Conservation (phyloP, 2,888 invertebrate species). For the Thyatira batis region DNA sequence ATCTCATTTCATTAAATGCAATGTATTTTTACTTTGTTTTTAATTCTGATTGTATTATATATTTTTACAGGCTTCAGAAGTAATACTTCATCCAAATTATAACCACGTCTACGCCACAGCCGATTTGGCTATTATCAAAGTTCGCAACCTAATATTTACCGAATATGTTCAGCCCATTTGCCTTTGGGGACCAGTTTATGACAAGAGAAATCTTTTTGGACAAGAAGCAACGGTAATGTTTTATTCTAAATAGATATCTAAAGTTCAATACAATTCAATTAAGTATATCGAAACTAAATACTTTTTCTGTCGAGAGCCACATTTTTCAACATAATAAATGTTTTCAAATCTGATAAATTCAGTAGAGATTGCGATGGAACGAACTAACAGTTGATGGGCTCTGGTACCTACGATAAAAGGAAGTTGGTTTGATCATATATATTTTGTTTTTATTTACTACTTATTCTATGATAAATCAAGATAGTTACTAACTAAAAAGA, state of each 20-base stretch:
- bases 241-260: not conserved
- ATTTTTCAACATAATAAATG: too few relatives aligned
- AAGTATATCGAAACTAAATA: too few relatives aligned
- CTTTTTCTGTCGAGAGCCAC: not conserved
- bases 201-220: conserved; percentile 57
- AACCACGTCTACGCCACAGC: conserved; percentile 48
- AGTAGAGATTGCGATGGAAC: too few relatives aligned
- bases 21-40: not conserved
- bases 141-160: conserved; percentile 53
- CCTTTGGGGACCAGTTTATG: conserved; percentile 70
- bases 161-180: conserved; percentile 73
- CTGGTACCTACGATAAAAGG: too few relatives aligned
- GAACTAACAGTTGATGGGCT: too few relatives aligned
- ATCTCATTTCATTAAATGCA: too few relatives aligned
- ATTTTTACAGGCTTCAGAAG: conserved; percentile 52
- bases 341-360: too few relatives aligned
- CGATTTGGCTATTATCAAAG: conserved; percentile 69
- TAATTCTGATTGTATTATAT: conserved; percentile 7
- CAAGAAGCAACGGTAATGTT: conserved; percentile 59
- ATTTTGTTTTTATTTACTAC: too few relatives aligned
- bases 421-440: too few relatives aligned
- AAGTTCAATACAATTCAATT: too few relatives aligned
- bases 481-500: too few relatives aligned
- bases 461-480: too few relatives aligned
- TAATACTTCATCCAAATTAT: conserved; percentile 66